phyloP scores from a whole-genome alignment of 2,888 invertebrate species.

The Caenorhabditis zanzibari region DNA sequence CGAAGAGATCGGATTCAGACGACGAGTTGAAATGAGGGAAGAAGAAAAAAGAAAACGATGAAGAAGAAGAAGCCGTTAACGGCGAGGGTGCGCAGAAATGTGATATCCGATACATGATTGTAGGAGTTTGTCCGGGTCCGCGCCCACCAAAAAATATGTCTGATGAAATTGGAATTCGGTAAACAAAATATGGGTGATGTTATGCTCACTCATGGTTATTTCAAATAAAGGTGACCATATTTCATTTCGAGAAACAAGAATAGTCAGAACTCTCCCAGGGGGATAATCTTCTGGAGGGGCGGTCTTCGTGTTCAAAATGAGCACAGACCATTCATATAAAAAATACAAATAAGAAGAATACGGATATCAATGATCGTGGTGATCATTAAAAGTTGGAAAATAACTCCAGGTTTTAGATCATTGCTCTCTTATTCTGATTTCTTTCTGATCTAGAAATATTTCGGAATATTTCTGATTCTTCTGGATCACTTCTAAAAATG shows the following conservation, averaged over 20 bases:
- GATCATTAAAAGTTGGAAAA: constrained; percentile 3
- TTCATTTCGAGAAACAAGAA: not conserved
- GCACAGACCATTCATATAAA: not conserved
- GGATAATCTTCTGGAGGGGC: not conserved
- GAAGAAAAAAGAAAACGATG: not conserved
- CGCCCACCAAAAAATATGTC: constrained; percentile 26
- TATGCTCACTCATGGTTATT: not conserved
- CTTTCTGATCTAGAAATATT: not conserved
- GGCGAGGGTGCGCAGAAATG: constrained; percentile 45
- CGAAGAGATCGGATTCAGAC: constrained; percentile 27
- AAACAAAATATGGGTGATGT: constrained; percentile 24
- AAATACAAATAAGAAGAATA: too few species aligned
- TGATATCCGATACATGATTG: constrained; percentile 58
- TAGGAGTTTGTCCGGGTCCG: constrained; percentile 57
- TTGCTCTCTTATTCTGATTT: not conserved
- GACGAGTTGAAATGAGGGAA: constrained; percentile 4
- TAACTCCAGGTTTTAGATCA: not conserved
- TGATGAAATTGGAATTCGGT: constrained; percentile 38
- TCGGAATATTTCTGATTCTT: too few species aligned
- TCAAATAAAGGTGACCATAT: not conserved
- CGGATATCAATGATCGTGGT: constrained; percentile 1
- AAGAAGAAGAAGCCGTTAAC: constrained; percentile 20
- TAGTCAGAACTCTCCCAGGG: not conserved
- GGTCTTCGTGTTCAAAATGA: not conserved
- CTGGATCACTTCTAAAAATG: too few species aligned